Conservation (phyloP, 2,113 vertebrate genomes). For the Lutjanus erythropterus region DNA sequence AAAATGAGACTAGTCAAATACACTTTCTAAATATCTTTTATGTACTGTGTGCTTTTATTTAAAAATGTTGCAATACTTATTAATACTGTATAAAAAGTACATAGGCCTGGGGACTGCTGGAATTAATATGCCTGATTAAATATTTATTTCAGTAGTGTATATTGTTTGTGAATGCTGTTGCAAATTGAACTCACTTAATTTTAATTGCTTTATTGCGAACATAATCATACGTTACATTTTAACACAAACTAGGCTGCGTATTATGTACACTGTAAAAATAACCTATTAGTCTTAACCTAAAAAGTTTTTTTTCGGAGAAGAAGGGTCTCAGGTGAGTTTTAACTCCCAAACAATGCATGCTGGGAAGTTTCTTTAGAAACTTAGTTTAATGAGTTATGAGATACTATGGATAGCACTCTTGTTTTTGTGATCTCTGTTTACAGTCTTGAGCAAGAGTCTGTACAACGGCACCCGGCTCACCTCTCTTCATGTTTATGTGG, state of each 20-base stretch:
- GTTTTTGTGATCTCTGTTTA: background rate
- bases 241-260: background rate
- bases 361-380: too few species aligned
- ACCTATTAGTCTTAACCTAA: too few species aligned
- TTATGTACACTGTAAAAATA: too few species aligned
- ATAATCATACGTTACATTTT: background rate
- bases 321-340: too few species aligned
- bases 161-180: conserved; percentile 5
- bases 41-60: background rate
- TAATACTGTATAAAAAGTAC: background rate
- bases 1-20: background rate
- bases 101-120: background rate
- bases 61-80: background rate
- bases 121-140: conserved; percentile 13
- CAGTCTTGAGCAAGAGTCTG: background rate
- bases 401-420: background rate
- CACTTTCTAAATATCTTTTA: background rate
- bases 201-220: background rate
- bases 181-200: conserved; percentile 13
- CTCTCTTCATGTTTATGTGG: background rate
- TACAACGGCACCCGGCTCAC: background rate
- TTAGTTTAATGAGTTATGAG: too few species aligned
- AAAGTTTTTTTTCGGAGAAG: too few species aligned
- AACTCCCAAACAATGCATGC: too few species aligned
- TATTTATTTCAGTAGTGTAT: background rate